These are phyloP conservation scores for Drosophila ercepeae DNA, from an alignment of 1,140 invertebrate genomes.

Conservation along the genomic window DNA sequence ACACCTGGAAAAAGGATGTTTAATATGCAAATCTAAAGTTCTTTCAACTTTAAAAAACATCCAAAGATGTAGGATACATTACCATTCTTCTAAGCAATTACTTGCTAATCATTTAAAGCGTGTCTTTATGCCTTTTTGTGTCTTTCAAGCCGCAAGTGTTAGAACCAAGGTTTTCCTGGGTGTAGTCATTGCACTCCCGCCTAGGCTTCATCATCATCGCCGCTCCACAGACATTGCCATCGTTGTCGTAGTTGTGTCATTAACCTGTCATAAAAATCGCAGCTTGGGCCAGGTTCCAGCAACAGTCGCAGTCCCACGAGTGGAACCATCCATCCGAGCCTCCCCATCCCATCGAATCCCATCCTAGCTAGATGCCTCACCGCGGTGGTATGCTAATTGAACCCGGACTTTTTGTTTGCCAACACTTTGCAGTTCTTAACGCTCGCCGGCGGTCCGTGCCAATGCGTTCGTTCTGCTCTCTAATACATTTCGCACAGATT, in stretches of 20 bases:
- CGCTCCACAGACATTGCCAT: neutral
- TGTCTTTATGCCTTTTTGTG: neutral
- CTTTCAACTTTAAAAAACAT: no score
- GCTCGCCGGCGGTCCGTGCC: neutral
- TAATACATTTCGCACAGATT: constrained; percentile 79
- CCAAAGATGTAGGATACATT: no score
- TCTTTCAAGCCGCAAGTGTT: neutral
- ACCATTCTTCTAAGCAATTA: neutral
- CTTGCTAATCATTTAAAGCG: neutral
- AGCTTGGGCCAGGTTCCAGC: constrained; percentile 38
- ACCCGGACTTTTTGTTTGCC: constrained; percentile 67
- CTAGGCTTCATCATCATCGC: constrained; percentile 39
- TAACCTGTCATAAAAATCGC: constrained; percentile 80
- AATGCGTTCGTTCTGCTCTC: constrained; percentile 59
- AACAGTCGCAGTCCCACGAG: constrained; percentile 52
- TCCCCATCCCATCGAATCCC: constrained; percentile 10
- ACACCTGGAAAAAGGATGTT: constrained; percentile 15
- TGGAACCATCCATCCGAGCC: constrained; percentile 8
- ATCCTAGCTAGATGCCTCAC: no score
- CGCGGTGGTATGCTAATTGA: constrained; percentile 76
- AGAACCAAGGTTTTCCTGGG: constrained; percentile 1
- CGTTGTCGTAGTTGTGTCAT: constrained; percentile 58
- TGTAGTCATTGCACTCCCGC: constrained; percentile 47
- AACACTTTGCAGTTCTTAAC: constrained; percentile 63
- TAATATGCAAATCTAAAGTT: neutral